phyloP scores from a whole-genome alignment of 2,113 vertebrate genomes.

The Limnothrissa miodon region DNA sequence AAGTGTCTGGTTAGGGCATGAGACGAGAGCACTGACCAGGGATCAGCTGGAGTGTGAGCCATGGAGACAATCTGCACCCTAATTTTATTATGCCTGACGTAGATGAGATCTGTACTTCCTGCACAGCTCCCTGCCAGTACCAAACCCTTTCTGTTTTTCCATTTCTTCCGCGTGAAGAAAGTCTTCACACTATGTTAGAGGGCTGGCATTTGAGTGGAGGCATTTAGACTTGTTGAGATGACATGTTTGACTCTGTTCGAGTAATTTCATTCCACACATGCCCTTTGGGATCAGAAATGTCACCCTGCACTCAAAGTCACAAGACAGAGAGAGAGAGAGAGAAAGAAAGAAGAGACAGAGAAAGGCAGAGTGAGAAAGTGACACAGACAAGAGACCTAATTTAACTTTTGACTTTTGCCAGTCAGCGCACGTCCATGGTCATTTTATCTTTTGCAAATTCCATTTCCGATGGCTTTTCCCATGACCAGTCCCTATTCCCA shows the following conservation, averaged over 20 bases:
- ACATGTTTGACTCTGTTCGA: constrained; percentile 42
- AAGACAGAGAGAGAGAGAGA: not conserved
- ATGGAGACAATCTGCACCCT: constrained; percentile 61
- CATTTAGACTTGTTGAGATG: constrained; percentile 44
- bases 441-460: not conserved
- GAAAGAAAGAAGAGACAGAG: not conserved
- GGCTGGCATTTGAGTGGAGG: constrained; percentile 42
- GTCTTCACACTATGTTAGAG: constrained; percentile 27
- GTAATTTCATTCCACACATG: constrained; percentile 42
- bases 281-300: constrained; percentile 50
- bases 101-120: constrained; percentile 18
- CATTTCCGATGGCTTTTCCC: not conserved
- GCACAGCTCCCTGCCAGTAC: not conserved
- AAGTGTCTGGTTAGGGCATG: not conserved
- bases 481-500: not conserved
- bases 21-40: not conserved
- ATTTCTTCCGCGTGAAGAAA: not conserved
- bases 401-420: constrained; percentile 3
- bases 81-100: constrained; percentile 64
- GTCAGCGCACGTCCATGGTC: not conserved
- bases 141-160: not conserved
- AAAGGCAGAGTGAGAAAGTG: not conserved
- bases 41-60: not conserved
- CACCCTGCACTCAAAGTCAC: constrained; percentile 29
- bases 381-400: constrained; percentile 9